Evolutionary conservation across 2,113 vertebrate species (phyloP), one percentile per base, ranked within the genome.

Genomic region (Ivindomyrus marchei): DNA sequence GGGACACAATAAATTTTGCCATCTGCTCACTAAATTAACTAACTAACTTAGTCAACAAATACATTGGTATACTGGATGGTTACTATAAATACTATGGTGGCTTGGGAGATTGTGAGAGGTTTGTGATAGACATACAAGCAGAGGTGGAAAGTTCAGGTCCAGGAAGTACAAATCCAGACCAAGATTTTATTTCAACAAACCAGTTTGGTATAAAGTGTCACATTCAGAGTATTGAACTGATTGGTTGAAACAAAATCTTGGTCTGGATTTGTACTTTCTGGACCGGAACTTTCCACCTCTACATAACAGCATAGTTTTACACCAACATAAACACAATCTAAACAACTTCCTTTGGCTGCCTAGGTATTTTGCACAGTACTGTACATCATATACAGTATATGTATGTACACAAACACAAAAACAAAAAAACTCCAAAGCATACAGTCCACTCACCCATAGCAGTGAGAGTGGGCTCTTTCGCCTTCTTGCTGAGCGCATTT

Each of bases 361-460:
- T 70, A 70, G 3, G 27, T 31, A 4, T 70, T 70, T 70, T 70
- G 9, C 27, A 70, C 62, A 66, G 62, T 70, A 70, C 62, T 70
- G 10, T 31, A 70, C 19, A 31, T 31, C n/a, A 70, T 70, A 66
- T 10, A 66, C 62, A 66, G n/a, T 66, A 66, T 9, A 62, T 31
- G 58, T 11, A 62, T 31, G 84, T 24, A 4, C 52, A 70, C 7
- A 83, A 50, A 88, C 9, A 62, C 21, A 88, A 53, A 52, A 31
- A 62, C 21, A 88, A 53, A 52, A 31, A 42, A 1, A 83, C 27
- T 56, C 50, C 49, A 52, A 85, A 11, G 58, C 3, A 45, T 47
- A 89, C 56, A 45, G 9, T 21, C 50, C 49, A 94, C 95, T 94
- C 90, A 96, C 96, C 96, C 95, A 95, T 95, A 52, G 95, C 70